Percentiles rank a stretch among this genome's conserved stretches.
Conservation (phyloP, 1,140 invertebrate species). For the Drosophila bifasciata region DNA sequence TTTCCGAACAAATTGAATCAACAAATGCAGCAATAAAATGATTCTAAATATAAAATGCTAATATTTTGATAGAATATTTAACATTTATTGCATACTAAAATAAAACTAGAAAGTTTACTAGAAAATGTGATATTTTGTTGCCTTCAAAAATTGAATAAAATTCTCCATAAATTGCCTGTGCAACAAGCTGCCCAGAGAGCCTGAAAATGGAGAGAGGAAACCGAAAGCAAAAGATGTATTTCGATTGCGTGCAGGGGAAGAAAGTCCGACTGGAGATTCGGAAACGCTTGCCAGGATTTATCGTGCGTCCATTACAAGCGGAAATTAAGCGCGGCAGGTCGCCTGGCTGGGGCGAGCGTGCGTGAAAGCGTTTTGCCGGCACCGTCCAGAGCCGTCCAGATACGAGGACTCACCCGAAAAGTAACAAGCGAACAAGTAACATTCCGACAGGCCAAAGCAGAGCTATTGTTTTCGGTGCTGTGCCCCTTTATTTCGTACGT, state of each 20-base stretch:
- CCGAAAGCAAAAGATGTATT: conserved; percentile 58
- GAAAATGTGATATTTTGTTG: no score
- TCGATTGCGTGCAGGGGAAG: conserved; percentile 58
- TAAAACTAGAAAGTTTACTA: no score
- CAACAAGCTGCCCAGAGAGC: conserved; percentile 20
- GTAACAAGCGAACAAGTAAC: conserved; percentile 35
- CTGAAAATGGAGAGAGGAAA: neutral
- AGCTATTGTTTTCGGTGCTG: conserved; percentile 71
- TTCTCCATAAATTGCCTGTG: neutral
- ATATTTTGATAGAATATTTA: no score
- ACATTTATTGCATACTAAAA: no score
- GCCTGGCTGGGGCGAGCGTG: conserved; percentile 65
- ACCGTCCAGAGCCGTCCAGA: neutral
- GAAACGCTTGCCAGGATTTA: conserved; percentile 78
- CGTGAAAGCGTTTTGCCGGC: conserved; percentile 79
- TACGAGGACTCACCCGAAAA: conserved; percentile 6
- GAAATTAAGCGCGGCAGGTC: conserved; percentile 82
- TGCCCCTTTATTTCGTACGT: conserved; percentile 41
- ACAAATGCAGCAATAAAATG: no score
- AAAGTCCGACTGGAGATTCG: conserved; percentile 36
- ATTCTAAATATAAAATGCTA: no score
- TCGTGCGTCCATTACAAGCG: conserved; percentile 81
- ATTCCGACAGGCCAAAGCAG: conserved; percentile 73
- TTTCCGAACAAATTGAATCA: no score
- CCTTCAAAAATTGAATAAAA: conserved; percentile 25